phyloP scores from a whole-genome alignment of 2,888 invertebrate genomes.

The Drosophila setosimentum region DNA sequence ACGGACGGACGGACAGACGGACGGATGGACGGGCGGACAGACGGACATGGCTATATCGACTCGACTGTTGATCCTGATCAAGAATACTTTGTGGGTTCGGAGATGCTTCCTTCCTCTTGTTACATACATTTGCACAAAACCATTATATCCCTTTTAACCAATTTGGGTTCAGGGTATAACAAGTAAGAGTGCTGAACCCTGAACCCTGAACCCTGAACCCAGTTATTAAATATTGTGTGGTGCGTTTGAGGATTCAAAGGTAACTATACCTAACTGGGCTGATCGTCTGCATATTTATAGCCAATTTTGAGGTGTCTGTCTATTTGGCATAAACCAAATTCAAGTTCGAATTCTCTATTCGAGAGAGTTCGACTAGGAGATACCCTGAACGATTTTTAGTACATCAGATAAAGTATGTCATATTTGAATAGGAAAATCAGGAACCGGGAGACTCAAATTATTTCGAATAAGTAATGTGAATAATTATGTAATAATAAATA shows the following conservation, averaged over 20 bases:
- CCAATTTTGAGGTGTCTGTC: not conserved
- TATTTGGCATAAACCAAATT: not conserved
- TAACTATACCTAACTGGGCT: constrained; percentile 31
- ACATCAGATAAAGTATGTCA: not conserved
- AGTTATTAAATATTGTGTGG: too few species aligned
- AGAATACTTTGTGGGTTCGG: too few species aligned
- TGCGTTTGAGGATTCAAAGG: constrained; percentile 51
- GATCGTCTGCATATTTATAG: constrained; percentile 36
- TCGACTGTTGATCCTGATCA: too few species aligned
- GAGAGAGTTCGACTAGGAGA: not conserved
- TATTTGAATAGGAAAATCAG: not conserved
- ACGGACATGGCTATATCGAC: too few species aligned
- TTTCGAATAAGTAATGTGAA: not conserved
- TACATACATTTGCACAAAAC: too few species aligned
- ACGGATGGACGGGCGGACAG: too few species aligned
- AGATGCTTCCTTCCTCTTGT: too few species aligned
- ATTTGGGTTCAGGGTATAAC: too few species aligned
- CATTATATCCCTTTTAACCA: too few species aligned
- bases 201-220: too few species aligned
- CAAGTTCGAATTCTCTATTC: not conserved
- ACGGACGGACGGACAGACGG: too few species aligned
- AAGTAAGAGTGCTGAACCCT: too few species aligned
- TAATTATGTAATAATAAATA: not conserved
- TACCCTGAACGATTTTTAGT: not conserved
- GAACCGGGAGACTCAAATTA: not conserved